Conservation (phyloP, 2,797 vertebrate species). For the Erpetoichthys calabaricus region DNA sequence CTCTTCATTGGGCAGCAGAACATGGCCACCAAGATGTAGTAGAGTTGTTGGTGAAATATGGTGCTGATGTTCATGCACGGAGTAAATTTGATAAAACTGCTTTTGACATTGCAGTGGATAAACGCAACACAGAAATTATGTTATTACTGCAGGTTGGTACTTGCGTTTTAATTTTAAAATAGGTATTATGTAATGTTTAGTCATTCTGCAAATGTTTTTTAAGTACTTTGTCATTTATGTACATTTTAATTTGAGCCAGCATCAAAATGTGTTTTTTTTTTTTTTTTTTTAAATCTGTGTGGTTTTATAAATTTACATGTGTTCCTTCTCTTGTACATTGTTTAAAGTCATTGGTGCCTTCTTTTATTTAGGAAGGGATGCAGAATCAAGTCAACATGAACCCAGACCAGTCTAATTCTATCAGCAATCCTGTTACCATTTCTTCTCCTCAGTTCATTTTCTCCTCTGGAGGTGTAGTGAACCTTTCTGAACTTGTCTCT, state of each 20-base stretch:
- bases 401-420: slow-evolving; percentile 15
- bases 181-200: not conserved
- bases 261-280: not conserved
- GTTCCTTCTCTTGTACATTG: not conserved
- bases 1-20: slow-evolving; percentile 80
- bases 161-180: not conserved
- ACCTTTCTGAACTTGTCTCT: slow-evolving; percentile 47
- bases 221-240: not conserved
- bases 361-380: slow-evolving; percentile 66
- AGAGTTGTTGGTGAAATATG: slow-evolving; percentile 61
- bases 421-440: slow-evolving; percentile 19
- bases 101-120: slow-evolving; percentile 75
- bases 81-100: slow-evolving; percentile 86
- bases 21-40: slow-evolving; percentile 59
- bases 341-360: not conserved
- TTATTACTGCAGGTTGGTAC: slow-evolving; percentile 63
- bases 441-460: slow-evolving; percentile 57
- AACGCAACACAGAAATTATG: slow-evolving; percentile 69
- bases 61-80: slow-evolving; percentile 68
- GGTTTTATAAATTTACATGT: slow-evolving; percentile 1
- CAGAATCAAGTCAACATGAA: slow-evolving; percentile 53
- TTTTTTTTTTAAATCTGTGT: slow-evolving; percentile 4
- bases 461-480: slow-evolving; percentile 53
- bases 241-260: not conserved
- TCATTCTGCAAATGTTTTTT: not conserved